phyloP scores from a whole-genome alignment of 2,113 vertebrate genomes.

The Cephalopterus ornatus region DNA sequence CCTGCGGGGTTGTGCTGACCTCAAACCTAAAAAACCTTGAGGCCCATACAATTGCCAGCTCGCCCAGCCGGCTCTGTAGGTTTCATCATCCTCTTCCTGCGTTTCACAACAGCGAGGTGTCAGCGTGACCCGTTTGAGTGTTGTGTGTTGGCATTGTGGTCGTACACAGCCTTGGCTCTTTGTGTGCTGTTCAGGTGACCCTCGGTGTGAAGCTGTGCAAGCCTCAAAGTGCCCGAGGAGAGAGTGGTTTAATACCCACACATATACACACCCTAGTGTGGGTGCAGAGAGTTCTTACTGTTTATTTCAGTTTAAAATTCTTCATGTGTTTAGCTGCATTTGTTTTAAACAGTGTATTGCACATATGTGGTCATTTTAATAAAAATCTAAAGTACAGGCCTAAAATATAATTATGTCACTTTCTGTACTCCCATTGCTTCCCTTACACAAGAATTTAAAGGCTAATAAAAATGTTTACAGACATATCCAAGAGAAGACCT shows the following conservation, averaged over 20 bases:
- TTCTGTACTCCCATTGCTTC: neutral
- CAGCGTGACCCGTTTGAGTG: neutral
- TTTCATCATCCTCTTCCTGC: neutral
- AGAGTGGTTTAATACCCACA: neutral
- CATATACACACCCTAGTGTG: rapidly evolving
- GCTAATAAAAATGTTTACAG: rapidly evolving
- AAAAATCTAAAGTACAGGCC: neutral
- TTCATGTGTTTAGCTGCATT: neutral
- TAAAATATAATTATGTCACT: neutral
- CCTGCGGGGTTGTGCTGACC: neutral
- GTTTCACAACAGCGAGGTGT: neutral
- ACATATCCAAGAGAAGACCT: neutral
- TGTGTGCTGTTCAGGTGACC: neutral
- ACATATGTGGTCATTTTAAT: rapidly evolving
- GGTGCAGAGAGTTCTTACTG: neutral
- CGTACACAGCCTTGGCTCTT: neutral
- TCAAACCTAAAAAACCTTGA: neutral
- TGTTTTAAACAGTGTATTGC: neutral
- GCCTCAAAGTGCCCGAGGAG: neutral
- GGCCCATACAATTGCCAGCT: neutral
- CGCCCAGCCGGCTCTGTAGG: neutral
- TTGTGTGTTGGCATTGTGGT: neutral
- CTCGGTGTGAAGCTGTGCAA: neutral
- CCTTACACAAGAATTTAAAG: neutral
- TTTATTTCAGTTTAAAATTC: neutral